Evolutionary conservation across 2,797 vertebrate genomes (phyloP).

Genomic region (Notolepis coatsorum): DNA sequence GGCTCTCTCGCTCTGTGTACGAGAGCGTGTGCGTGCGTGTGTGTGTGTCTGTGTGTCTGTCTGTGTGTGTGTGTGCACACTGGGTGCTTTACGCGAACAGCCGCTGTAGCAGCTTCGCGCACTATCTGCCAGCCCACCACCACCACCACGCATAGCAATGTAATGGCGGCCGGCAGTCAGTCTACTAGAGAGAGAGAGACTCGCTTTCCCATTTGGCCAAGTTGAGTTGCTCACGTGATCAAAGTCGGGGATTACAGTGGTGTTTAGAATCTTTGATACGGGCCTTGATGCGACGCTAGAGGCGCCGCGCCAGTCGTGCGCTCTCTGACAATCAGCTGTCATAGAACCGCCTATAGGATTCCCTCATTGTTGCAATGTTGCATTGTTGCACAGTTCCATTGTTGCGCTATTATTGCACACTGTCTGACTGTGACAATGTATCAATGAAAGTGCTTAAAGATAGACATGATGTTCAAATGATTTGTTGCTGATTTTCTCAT

Average conservation of each 20-base stretch:
- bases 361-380: conserved; percentile 19
- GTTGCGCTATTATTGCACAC: neutral
- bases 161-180: conserved; percentile 84
- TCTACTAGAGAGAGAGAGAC: conserved; percentile 55
- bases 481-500: neutral
- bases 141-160: conserved; percentile 78
- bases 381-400: conserved; percentile 10
- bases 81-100: conserved; percentile 47
- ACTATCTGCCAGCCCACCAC: conserved; percentile 65
- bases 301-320: conserved; percentile 21
- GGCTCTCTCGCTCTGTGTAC: conserved; percentile 30
- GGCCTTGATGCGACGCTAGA: conserved; percentile 47
- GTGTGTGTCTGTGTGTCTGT: conserved; percentile 42
- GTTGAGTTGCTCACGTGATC: conserved; percentile 80
- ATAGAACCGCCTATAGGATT: neutral
- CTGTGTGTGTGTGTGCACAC: conserved; percentile 41
- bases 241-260: conserved; percentile 77
- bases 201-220: conserved; percentile 82
- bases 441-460: neutral
- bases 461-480: neutral
- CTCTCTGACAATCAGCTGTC: conserved; percentile 19
- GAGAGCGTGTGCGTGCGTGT: neutral
- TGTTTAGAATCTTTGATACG: conserved; percentile 56
- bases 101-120: conserved; percentile 46
- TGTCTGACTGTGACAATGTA: neutral